Conservation (phyloP, 2,888 invertebrate genomes). For the Galeopsomyia nigrocyanea region DNA sequence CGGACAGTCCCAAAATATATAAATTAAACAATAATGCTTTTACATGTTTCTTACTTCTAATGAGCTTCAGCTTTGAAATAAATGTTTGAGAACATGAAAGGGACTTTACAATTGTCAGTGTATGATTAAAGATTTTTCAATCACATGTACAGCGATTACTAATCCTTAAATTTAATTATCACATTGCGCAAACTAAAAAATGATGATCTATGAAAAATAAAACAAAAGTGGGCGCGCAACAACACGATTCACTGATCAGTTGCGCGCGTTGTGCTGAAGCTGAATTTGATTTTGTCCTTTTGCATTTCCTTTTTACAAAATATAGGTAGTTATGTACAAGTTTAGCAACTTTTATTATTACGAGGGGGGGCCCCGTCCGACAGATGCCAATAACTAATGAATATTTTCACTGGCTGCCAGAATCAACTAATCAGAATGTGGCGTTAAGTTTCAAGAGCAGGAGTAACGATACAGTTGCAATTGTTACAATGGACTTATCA, state of each 20-base stretch:
- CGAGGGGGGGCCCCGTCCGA: conserved; percentile 49
- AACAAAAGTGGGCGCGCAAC: conserved; percentile 33
- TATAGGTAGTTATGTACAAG: conserved; percentile 49
- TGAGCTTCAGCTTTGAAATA: conserved; percentile 28
- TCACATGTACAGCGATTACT: conserved; percentile 44
- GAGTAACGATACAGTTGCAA: conserved; percentile 65
- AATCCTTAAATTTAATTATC: conserved; percentile 45
- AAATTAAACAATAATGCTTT: conserved; percentile 38
- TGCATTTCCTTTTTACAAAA: conserved; percentile 40
- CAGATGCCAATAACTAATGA: conserved; percentile 53
- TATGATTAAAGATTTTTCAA: conserved; percentile 46
- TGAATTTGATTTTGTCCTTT: conserved; percentile 40
- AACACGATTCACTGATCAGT: conserved; percentile 40
- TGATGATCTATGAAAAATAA: conserved; percentile 42
- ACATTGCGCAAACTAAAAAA: conserved; percentile 46
- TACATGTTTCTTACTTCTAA: conserved; percentile 45
- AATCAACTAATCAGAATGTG: conserved; percentile 55
- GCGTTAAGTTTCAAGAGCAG: conserved; percentile 53
- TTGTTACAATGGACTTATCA: conserved; percentile 70
- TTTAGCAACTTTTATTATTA: conserved; percentile 47
- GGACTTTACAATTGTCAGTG: conserved; percentile 41
- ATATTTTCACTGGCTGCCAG: conserved; percentile 64
- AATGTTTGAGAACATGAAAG: conserved; percentile 38
- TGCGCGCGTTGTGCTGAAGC: conserved; percentile 47
- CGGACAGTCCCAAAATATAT: conserved; percentile 62